Conservation (phyloP, 2,888 invertebrate species). For the Leucophenga montana region DNA sequence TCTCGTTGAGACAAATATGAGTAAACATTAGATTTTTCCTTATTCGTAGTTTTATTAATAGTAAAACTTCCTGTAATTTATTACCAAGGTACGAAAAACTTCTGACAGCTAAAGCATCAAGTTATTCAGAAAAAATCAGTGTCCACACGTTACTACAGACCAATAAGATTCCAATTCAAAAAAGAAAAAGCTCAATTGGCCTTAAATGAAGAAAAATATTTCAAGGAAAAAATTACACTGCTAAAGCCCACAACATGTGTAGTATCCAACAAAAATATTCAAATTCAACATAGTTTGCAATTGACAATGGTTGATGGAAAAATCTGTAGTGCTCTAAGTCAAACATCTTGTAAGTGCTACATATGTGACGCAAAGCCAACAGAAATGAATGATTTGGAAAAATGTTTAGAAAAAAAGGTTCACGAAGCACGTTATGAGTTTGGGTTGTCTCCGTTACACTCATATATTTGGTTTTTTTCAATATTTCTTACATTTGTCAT, state of each 20-base stretch:
- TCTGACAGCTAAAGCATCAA: no score
- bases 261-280: neutral
- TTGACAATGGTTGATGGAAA: slow-evolving; percentile 10
- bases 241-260: neutral
- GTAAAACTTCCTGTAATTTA: no score
- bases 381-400: slow-evolving; percentile 20
- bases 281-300: slow-evolving; percentile 7
- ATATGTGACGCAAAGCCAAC: no score
- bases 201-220: neutral
- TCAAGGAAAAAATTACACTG: neutral
- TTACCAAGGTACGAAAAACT: no score
- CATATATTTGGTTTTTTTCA: slow-evolving; percentile 18
- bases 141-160: no score
- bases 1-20: no score
- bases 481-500: slow-evolving; percentile 14
- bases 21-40: no score
- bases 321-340: slow-evolving; percentile 12
- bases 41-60: no score
- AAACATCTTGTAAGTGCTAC: no score
- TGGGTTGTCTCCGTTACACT: slow-evolving; percentile 13
- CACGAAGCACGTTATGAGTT: slow-evolving; percentile 25
- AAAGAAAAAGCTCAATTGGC: no score
- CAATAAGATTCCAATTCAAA: no score
- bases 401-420: slow-evolving; percentile 8
- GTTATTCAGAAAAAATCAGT: no score